Conservation (phyloP, 2,113 vertebrate genomes). For the Malurus elegans region DNA sequence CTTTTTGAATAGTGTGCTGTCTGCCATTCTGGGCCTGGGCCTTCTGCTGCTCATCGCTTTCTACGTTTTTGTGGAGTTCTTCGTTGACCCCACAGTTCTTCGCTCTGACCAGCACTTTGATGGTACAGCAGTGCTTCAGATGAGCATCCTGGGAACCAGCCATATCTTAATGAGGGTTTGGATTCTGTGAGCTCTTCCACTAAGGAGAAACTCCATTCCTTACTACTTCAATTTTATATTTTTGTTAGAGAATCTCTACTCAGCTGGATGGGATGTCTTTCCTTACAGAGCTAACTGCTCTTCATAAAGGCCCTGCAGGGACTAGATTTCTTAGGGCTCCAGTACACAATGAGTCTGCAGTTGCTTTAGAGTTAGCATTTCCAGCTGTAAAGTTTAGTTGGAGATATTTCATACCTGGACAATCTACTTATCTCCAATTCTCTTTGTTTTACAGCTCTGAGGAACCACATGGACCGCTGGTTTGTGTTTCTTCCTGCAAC, state of each 20-base stretch:
- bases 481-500: slow-evolving; percentile 88
- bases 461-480: slow-evolving; percentile 86
- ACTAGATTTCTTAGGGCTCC: neutral
- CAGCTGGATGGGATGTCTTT: neutral
- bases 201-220: neutral
- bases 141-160: neutral
- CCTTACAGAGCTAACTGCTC: neutral
- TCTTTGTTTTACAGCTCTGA: slow-evolving; percentile 70
- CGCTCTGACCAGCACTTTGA: slow-evolving; percentile 86
- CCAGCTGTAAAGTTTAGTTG: neutral
- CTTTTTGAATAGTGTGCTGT: slow-evolving; percentile 88
- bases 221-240: neutral
- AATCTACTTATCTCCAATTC: neutral
- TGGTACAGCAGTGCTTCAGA: slow-evolving; percentile 67
- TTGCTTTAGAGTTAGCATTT: neutral
- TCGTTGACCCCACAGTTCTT: slow-evolving; percentile 83
- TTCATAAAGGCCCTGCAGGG: neutral
- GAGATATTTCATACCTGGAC: neutral
- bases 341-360: neutral
- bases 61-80: slow-evolving; percentile 89
- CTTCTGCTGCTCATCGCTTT: slow-evolving; percentile 84
- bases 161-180: neutral
- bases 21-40: slow-evolving; percentile 85
- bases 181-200: neutral
- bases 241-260: neutral